Percentiles rank a stretch among this genome's conserved stretches.
Conservation (phyloP, 2,888 invertebrate genomes). For the Drosophila rubida region DNA sequence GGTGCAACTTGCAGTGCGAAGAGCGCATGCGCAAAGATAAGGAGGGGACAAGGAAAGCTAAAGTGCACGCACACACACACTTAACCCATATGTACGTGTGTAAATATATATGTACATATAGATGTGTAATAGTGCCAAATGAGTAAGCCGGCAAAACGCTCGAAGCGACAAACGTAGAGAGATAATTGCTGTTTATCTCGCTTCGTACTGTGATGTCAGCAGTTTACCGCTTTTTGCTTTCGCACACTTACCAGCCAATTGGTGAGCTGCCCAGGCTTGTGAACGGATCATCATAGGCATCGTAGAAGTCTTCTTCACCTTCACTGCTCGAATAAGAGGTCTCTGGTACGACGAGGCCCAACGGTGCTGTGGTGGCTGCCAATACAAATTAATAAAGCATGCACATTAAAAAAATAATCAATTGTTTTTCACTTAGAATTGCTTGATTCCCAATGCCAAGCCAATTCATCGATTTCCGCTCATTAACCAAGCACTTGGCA, state of each 20-base stretch:
- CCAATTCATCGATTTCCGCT: conserved; percentile 30
- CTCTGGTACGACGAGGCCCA: conserved; percentile 89
- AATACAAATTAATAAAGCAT: conserved; percentile 19
- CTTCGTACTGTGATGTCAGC: conserved; percentile 25
- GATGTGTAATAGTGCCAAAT: background rate
- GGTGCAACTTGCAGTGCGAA: conserved; percentile 39
- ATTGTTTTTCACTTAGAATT: conserved; percentile 20
- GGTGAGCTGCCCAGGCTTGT: conserved; percentile 85
- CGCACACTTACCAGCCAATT: conserved; percentile 83
- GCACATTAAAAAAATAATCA: conserved; percentile 29
- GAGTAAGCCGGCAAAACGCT: conserved; percentile 39
- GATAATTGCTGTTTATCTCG: conserved; percentile 36
- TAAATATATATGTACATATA: background rate
- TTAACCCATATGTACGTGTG: background rate
- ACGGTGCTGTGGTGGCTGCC: conserved; percentile 81
- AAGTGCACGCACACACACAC: background rate
- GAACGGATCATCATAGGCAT: conserved; percentile 92
- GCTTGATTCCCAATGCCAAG: conserved; percentile 12
- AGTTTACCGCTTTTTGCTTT: conserved; percentile 11
- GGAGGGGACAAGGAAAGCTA: background rate
- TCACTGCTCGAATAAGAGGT: conserved; percentile 99
- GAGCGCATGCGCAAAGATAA: conserved; percentile 42
- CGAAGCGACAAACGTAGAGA: conserved; percentile 12
- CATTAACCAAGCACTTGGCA: conserved; percentile 24
- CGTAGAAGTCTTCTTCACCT: conserved; percentile 97